Conservation (phyloP, 1,140 invertebrate species). For the Drosophila mayri region DNA sequence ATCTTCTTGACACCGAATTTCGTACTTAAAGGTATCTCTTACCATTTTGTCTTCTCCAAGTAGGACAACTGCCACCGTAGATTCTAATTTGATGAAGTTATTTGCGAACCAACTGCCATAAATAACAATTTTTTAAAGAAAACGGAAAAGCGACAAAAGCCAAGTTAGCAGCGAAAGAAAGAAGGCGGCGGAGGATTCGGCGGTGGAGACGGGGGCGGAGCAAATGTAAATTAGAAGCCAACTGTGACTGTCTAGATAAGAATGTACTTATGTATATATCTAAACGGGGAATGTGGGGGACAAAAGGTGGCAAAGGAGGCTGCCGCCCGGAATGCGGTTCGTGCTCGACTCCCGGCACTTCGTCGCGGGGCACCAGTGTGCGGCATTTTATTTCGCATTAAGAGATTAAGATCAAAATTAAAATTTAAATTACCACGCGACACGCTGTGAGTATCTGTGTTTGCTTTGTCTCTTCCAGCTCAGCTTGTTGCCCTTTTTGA, state of each 20-base stretch:
- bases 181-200: conserved; percentile 1
- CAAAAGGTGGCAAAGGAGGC: conserved; percentile 18
- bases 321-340: conserved; percentile 31
- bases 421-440: conserved; percentile 83
- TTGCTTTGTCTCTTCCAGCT: conserved; percentile 42
- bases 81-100: conserved; percentile 52
- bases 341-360: conserved; percentile 36
- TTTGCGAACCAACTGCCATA: conserved; percentile 38
- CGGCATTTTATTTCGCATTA: conserved; percentile 84
- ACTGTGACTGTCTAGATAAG: conserved; percentile 60
- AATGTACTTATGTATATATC: conserved; percentile 44
- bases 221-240: conserved; percentile 72
- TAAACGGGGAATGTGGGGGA: not conserved
- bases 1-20: not conserved
- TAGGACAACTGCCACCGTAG: conserved; percentile 24
- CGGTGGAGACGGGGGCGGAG: not conserved
- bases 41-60: too few relatives aligned
- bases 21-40: conserved; percentile 1
- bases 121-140: conserved; percentile 47
- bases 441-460: conserved; percentile 51
- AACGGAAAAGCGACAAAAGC: conserved; percentile 31
- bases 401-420: conserved; percentile 85
- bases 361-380: conserved; percentile 76
- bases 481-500: conserved; percentile 36
- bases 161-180: conserved; percentile 3